Evolutionary conservation across 2,797 vertebrate species (phyloP), one percentile per base, ranked within the genome.

Genomic region (Rhinella marina): DNA sequence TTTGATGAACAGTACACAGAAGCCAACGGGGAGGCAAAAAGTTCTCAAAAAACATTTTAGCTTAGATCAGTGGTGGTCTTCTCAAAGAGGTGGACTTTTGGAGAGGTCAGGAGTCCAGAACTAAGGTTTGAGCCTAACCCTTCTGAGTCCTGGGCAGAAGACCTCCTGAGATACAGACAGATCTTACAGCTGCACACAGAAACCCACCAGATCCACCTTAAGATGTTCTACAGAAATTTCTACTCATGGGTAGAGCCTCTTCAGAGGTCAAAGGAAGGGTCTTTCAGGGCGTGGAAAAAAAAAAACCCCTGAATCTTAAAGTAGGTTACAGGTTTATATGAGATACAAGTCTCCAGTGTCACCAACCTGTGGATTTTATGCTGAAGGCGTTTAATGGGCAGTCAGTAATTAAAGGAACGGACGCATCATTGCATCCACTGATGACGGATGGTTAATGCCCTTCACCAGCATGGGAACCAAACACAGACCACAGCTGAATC

Each of bases 391-490:
- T 7, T 54, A 54, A 83, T 19, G 7, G 19, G 48, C 25, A 14
- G 81, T 50, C 50, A 32, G 66, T 72, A 72, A 83, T 83, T 23
- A 72, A 2, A 19, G 66, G 11, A 72, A 27, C 9, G 17, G 29
- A 72, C 23, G 66, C 66, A 56, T 72, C 25, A 32, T 12, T 56
- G 62, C 81, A 54, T 7, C 41, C 16, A 52, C 25, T 72, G 81
- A 57, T 29, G 50, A 72, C 19, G 64, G 64, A 70, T 19, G 48
- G 52, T 61, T 84, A 84, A 84, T 73, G 82, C 11, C 70, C 72
- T 17, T 61, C 16, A 62, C 59, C 56, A 12, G 29, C 54, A n/a
- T 85, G 83, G 72, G 57, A 85, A 85, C 56, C 4, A 1, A 50
- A 32, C 2, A 25, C 10, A 32, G n/a, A n/a, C 61, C 70, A 62